Evolutionary conservation across 2,888 invertebrate genomes (phyloP).

Genomic region (Temnothorax unifasciatus): DNA sequence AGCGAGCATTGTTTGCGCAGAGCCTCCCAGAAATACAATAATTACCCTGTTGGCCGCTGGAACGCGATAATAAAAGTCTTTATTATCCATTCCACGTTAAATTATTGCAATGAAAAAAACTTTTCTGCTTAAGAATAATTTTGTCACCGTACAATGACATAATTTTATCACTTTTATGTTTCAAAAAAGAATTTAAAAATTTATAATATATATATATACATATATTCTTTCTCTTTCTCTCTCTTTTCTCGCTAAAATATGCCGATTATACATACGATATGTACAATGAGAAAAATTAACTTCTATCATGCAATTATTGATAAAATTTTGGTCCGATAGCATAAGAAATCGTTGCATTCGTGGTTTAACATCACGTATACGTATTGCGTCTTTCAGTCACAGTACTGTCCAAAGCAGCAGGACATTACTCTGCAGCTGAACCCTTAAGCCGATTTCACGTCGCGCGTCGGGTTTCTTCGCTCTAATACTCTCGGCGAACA

Average conservation of each 20-base stretch:
- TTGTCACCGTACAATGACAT: background rate
- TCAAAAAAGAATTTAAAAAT: background rate
- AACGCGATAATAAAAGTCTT: conserved; percentile 31
- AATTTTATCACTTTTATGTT: background rate
- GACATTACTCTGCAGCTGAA: conserved; percentile 69
- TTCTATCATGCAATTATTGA: conserved; percentile 6
- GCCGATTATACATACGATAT: background rate
- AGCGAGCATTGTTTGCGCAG: background rate
- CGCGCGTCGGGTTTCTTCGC: conserved; percentile 78
- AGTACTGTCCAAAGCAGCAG: conserved; percentile 65
- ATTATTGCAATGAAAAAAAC: background rate
- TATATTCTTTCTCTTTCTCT: background rate
- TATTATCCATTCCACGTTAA: conserved; percentile 9
- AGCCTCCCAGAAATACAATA: background rate
- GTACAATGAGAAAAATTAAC: background rate
- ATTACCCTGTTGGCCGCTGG: background rate
- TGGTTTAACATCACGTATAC: conserved; percentile 51
- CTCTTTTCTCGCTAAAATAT: background rate
- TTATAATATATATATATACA: no score
- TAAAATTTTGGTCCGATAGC: conserved; percentile 54
- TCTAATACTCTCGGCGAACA: conserved; percentile 76
- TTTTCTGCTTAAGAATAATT: background rate
- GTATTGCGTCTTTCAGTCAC: conserved; percentile 40
- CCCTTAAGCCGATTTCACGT: conserved; percentile 80
- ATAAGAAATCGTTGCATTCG: conserved; percentile 63